Evolutionary conservation across 2,888 invertebrate genomes (phyloP).

Genomic region (Ophioninae sp.): DNA sequence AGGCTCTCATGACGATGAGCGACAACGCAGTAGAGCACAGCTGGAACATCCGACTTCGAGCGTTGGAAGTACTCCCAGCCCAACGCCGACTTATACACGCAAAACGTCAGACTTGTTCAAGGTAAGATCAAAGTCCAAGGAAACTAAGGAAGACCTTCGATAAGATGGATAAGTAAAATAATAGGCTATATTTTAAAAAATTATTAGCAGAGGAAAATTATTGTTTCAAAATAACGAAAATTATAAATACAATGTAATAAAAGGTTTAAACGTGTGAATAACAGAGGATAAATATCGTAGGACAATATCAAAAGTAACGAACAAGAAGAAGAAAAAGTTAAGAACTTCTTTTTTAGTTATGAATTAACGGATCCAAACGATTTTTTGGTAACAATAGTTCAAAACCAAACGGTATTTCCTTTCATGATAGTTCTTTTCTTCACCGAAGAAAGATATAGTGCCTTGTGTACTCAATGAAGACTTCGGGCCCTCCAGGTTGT

Average conservation of each 20-base stretch:
- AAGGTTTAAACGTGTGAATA: no score
- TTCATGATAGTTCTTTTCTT: not conserved
- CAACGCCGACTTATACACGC: constrained; percentile 78
- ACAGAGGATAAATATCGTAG: no score
- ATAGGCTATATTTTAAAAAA: no score
- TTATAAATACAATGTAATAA: no score
- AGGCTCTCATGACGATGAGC: constrained; percentile 65
- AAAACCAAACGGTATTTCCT: no score
- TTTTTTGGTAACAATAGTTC: no score
- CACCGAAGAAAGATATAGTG: not conserved
- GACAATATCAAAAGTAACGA: no score
- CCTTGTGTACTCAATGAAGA: not conserved
- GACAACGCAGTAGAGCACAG: constrained; percentile 70
- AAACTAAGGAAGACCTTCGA: not conserved
- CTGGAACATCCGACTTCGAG: constrained; percentile 78
- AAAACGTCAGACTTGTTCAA: constrained; percentile 82
- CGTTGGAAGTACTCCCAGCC: constrained; percentile 79
- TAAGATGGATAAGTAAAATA: no score
- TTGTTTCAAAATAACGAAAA: no score
- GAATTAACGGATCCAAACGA: no score
- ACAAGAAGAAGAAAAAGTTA: not conserved
- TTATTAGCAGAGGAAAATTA: no score
- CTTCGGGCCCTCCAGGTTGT: not conserved
- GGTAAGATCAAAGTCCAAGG: constrained; percentile 69
- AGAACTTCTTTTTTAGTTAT: no score